These are phyloP conservation scores for Hormiphora californensis DNA, from an alignment of 37 sponge, comb jelly and placozoan species.

Conservation along the genomic window DNA sequence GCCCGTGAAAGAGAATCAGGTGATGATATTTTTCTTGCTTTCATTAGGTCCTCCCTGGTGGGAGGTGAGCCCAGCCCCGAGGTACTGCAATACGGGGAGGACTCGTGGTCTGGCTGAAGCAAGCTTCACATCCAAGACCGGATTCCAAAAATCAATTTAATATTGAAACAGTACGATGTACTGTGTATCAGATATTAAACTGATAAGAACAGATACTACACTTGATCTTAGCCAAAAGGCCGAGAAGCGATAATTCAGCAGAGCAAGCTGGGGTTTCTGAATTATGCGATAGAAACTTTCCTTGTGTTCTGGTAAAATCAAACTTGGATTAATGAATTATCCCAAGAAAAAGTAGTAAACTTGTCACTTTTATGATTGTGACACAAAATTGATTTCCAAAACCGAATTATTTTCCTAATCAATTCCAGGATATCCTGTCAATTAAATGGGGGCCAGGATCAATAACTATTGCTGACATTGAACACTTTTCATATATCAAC, in stretches of 20 bases:
- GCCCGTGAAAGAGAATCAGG: too few species aligned
- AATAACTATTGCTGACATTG: too few species aligned
- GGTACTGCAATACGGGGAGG: constrained; percentile 57
- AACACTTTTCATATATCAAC: too few species aligned
- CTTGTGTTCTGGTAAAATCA: too few species aligned
- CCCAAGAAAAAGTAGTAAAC: too few species aligned
- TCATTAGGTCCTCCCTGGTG: not conserved
- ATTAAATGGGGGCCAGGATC: too few species aligned
- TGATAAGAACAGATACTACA: constrained; percentile 57
- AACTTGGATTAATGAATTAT: too few species aligned
- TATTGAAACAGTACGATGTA: constrained; percentile 49
- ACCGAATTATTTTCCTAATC: too few species aligned
- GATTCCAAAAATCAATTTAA: constrained; percentile 54
- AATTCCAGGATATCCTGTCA: too few species aligned
- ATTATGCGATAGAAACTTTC: too few species aligned
- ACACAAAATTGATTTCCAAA: too few species aligned
- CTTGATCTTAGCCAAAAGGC: constrained; percentile 57
- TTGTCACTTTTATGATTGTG: too few species aligned
- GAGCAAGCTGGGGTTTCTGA: not conserved
- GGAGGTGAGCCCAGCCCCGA: constrained; percentile 57
- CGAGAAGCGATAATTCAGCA: constrained; percentile 11
- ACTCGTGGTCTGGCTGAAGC: constrained; percentile 56
- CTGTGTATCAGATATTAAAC: constrained; percentile 55
- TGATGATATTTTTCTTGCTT: not conserved
- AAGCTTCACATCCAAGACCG: constrained; percentile 55